Evolutionary conservation across 2,113 vertebrate genomes (phyloP).

Genomic region (Willisornis vidua): DNA sequence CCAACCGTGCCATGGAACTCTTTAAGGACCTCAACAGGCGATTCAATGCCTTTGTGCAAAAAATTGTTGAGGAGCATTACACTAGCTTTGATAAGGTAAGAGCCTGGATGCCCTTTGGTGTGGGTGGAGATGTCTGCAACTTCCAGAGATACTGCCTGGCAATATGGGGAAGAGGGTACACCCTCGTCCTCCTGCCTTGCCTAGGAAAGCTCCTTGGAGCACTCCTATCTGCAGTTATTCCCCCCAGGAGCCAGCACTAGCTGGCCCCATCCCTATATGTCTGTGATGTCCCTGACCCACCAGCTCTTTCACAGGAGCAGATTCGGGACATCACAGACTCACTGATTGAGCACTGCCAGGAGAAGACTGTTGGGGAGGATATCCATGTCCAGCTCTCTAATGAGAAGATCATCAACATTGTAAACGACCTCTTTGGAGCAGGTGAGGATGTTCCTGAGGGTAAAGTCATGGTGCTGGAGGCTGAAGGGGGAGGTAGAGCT

Average conservation of each 20-base stretch:
- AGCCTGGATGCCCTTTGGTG: background rate
- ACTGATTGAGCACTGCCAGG: conserved; percentile 88
- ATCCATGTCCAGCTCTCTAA: conserved; percentile 75
- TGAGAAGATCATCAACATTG: conserved; percentile 80
- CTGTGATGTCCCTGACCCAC: background rate
- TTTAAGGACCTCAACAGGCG: conserved; percentile 79
- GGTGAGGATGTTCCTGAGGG: conserved; percentile 72
- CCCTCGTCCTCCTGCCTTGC: too few relatives aligned
- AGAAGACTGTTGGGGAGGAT: conserved; percentile 80
- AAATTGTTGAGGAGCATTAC: conserved; percentile 83
- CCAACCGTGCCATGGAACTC: conserved; percentile 74
- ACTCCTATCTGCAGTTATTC: background rate
- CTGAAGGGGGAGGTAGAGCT: too few relatives aligned
- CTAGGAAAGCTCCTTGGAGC: background rate
- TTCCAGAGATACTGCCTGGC: background rate
- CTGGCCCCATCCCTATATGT: background rate
- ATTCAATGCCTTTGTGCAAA: conserved; percentile 76
- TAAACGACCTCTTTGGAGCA: conserved; percentile 92
- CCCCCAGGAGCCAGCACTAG: accelerated
- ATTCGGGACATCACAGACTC: conserved; percentile 93
- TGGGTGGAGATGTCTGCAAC: background rate
- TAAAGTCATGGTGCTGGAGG: background rate
- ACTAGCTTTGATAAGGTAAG: conserved; percentile 82
- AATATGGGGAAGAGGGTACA: background rate
- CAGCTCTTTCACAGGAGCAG: conserved; percentile 71